phyloP scores from a whole-genome alignment of 1,140 invertebrate genomes.

The Pararge aegeria region DNA sequence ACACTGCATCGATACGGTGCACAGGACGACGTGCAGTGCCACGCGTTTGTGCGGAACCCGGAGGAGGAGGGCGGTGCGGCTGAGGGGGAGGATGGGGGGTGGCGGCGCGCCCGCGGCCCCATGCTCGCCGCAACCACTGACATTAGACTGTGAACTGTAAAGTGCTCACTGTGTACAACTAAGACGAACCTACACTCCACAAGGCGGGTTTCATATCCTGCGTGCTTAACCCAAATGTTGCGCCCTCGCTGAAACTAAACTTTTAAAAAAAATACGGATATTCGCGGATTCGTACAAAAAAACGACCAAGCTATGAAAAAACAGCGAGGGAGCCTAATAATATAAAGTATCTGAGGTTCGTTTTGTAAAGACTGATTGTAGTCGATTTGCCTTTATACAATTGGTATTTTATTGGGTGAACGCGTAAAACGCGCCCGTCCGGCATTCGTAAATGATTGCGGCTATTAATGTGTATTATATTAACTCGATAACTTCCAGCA shows the following conservation, averaged over 20 bases:
- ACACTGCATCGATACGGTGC: slow-evolving; percentile 68
- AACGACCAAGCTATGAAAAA: no score
- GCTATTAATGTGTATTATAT: not conserved
- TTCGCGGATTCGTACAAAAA: no score
- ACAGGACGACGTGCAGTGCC: slow-evolving; percentile 55
- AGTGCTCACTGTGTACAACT: not conserved
- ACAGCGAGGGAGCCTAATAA: no score
- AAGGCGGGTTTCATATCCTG: no score
- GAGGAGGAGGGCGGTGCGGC: slow-evolving; percentile 24
- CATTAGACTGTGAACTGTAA: slow-evolving; percentile 48
- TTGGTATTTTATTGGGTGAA: not conserved
- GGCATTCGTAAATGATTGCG: not conserved
- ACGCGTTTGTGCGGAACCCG: slow-evolving; percentile 39
- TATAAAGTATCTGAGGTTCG: no score
- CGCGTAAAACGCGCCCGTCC: not conserved
- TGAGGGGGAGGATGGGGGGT: slow-evolving; percentile 20
- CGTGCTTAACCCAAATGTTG: no score
- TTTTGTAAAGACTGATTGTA: no score
- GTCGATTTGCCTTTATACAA: not conserved
- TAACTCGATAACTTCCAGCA: not conserved
- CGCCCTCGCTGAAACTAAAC: no score
- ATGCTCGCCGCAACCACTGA: slow-evolving; percentile 55
- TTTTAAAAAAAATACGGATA: no score
- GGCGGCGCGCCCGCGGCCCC: slow-evolving; percentile 37
- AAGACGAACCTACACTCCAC: not conserved